Evolutionary conservation across 2,888 invertebrate genomes (phyloP).

Genomic region (Germaria angustata): DNA sequence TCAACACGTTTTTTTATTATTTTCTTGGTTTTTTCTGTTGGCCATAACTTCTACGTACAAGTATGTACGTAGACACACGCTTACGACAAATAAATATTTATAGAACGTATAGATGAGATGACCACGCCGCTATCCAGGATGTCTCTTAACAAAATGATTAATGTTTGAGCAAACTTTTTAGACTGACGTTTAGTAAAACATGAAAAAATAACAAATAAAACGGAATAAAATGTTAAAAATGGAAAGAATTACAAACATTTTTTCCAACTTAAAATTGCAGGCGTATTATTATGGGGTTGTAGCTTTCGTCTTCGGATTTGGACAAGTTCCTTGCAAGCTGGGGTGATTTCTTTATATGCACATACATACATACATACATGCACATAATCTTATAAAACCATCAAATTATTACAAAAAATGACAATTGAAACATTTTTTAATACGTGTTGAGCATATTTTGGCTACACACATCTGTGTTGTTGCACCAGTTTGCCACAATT

Average conservation of each 20-base stretch:
- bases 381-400: conserved; percentile 61
- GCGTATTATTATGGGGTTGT: conserved; percentile 33
- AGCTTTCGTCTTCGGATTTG: neutral
- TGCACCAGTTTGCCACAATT: neutral
- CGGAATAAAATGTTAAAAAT: conserved; percentile 12
- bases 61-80: neutral
- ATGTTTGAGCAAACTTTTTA: conserved; percentile 67
- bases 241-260: conserved; percentile 13
- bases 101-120: conserved; percentile 19
- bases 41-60: neutral
- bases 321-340: neutral
- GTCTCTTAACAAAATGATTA: conserved; percentile 66
- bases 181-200: conserved; percentile 49
- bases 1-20: conserved; percentile 64
- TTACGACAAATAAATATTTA: neutral
- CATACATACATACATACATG: too few species aligned
- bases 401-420: conserved; percentile 53
- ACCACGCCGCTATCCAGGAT: conserved; percentile 42
- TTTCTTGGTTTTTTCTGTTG: conserved; percentile 3
- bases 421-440: conserved; percentile 60
- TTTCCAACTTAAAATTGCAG: conserved; percentile 25
- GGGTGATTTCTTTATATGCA: conserved; percentile 36
- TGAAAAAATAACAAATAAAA: conserved; percentile 12
- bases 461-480: conserved; percentile 7
- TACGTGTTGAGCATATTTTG: conserved; percentile 62